These are phyloP conservation scores for Macrobrachium nipponense DNA, from an alignment of 1,140 invertebrate genomes.

Conservation along the genomic window DNA sequence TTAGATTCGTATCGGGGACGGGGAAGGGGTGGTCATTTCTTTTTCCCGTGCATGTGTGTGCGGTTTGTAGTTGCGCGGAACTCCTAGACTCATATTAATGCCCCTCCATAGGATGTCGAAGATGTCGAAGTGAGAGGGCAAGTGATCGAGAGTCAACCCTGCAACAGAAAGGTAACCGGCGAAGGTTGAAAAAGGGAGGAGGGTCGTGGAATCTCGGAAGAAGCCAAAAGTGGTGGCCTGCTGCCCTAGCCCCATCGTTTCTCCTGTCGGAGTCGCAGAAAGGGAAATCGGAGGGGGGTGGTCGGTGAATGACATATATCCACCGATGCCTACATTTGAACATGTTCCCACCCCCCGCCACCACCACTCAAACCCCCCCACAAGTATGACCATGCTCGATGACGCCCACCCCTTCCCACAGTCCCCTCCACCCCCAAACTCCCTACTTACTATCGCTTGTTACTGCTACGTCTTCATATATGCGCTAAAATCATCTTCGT, in stretches of 20 bases:
- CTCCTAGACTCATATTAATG: too few species aligned
- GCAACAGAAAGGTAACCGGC: neutral
- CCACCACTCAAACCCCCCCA: neutral
- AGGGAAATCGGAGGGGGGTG: constrained; percentile 43
- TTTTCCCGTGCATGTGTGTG: too few species aligned
- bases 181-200: neutral
- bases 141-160: neutral
- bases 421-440: neutral
- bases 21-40: too few species aligned
- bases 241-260: constrained; percentile 45
- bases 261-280: constrained; percentile 46
- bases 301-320: constrained; percentile 32
- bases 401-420: neutral
- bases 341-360: neutral
- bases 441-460: constrained; percentile 29
- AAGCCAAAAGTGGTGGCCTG: constrained; percentile 33
- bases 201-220: neutral
- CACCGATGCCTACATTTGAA: neutral
- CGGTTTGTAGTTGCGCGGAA: too few species aligned
- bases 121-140: too few species aligned
- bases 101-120: too few species aligned
- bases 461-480: constrained; percentile 1
- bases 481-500: constrained; percentile 47
- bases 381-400: neutral
- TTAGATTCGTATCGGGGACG: too few species aligned